phyloP scores from a whole-genome alignment of 2,888 invertebrate species.

The Eledone cirrhosa region DNA sequence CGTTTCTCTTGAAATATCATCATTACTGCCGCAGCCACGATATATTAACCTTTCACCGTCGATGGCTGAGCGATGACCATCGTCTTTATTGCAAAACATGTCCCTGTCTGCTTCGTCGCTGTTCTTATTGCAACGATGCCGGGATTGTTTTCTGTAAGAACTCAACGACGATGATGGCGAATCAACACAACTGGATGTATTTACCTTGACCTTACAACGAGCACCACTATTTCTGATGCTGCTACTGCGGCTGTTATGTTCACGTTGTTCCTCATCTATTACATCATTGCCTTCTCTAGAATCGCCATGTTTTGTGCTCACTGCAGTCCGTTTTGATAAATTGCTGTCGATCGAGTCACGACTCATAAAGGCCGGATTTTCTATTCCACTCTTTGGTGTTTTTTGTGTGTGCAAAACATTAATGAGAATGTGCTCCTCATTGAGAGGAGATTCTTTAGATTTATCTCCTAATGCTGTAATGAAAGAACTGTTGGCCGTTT shows the following conservation, averaged over 20 bases:
- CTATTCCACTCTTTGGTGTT: not conserved
- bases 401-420: not conserved
- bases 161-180: too few relatives aligned
- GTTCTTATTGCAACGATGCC: too few relatives aligned
- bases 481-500: conserved; percentile 17
- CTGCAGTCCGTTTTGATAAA: too few relatives aligned
- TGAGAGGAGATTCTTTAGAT: conserved; percentile 14
- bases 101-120: too few relatives aligned
- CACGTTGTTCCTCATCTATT: not conserved
- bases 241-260: conserved; percentile 31
- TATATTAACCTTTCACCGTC: too few relatives aligned
- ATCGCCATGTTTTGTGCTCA: not conserved
- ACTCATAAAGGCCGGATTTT: conserved; percentile 12
- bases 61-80: too few relatives aligned
- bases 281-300: conserved; percentile 16
- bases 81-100: too few relatives aligned
- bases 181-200: too few relatives aligned
- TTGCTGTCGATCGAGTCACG: not conserved
- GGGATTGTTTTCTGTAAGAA: too few relatives aligned
- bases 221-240: not conserved
- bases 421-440: conserved; percentile 19
- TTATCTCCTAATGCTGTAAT: conserved; percentile 4
- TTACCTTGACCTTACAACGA: too few relatives aligned
- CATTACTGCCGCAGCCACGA: not conserved
- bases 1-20: too few relatives aligned